Evolutionary conservation across 2,113 vertebrate genomes (phyloP).

Genomic region (Enhydra lutris): DNA sequence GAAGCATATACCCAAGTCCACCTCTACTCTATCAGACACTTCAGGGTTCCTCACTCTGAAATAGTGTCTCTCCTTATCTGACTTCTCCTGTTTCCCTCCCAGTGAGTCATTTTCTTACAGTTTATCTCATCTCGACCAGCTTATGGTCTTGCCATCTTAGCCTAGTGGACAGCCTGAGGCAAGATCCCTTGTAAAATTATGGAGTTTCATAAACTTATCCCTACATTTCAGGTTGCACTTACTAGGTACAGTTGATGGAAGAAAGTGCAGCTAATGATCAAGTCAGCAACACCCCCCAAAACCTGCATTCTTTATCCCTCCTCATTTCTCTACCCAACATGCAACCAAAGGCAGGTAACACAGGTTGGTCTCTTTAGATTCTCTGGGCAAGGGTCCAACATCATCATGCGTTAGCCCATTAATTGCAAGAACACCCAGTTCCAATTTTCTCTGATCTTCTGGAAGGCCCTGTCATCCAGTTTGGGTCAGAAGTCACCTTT

Average conservation of each 20-base stretch:
- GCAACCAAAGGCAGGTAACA: not conserved
- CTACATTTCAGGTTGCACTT: not conserved
- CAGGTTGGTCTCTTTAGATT: not conserved
- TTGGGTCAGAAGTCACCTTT: not conserved
- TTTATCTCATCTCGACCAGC: not conserved
- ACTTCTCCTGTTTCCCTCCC: not conserved
- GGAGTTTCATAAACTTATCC: not conserved
- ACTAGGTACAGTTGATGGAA: not conserved
- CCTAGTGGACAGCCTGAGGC: too few species aligned
- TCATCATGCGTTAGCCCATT: not conserved
- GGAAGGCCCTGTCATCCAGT: accelerated
- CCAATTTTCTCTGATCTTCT: not conserved
- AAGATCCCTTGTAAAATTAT: not conserved
- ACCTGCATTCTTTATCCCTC: not conserved
- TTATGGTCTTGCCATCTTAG: not conserved
- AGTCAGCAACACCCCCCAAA: not conserved
- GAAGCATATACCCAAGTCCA: accelerated
- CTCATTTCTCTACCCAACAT: not conserved
- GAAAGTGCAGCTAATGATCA: not conserved
- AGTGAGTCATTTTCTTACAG: not conserved
- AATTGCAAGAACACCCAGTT: accelerated
- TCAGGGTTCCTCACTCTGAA: not conserved
- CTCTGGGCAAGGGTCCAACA: not conserved
- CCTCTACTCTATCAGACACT: not conserved
- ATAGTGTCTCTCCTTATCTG: accelerated